Percentiles rank a stretch among this genome's conserved stretches.
Conservation (phyloP, 2,113 vertebrate genomes). For the Boleophthalmus pectinirostris region DNA sequence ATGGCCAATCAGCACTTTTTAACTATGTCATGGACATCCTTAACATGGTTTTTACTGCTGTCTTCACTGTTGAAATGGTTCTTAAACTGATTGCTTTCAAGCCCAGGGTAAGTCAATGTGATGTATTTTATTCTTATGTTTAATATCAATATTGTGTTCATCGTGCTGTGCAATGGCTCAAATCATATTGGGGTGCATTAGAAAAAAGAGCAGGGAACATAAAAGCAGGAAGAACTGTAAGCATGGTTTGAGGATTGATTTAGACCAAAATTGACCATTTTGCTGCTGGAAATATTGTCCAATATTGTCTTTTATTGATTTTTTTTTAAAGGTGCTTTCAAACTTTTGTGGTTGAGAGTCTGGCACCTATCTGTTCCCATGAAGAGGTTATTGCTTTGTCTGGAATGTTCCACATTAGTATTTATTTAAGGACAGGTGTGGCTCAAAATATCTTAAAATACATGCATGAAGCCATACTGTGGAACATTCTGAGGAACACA, state of each 20-base stretch:
- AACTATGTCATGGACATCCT: conserved; percentile 98
- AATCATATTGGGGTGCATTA: neutral
- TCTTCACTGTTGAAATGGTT: conserved; percentile 99
- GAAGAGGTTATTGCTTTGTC: too few relatives aligned
- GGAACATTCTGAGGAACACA: too few relatives aligned
- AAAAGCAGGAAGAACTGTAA: neutral
- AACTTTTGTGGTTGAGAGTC: too few relatives aligned
- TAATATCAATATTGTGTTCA: neutral
- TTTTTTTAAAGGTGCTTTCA: too few relatives aligned
- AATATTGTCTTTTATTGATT: too few relatives aligned
- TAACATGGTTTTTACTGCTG: conserved; percentile 98
- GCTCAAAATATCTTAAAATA: too few relatives aligned
- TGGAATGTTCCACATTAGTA: too few relatives aligned
- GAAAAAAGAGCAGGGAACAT: neutral
- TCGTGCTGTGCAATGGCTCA: neutral
- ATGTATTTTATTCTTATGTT: neutral
- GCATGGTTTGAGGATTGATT: too few relatives aligned
- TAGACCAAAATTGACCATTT: neutral
- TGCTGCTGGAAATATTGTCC: too few relatives aligned
- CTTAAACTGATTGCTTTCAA: conserved; percentile 99
- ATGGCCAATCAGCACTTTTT: conserved; percentile 92
- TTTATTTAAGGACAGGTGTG: too few relatives aligned
- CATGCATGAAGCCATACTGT: too few relatives aligned
- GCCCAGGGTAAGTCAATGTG: conserved; percentile 86
- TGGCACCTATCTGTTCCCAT: too few relatives aligned